phyloP scores from a whole-genome alignment of 2,113 vertebrate genomes.

The Odontesthes bonariensis region DNA sequence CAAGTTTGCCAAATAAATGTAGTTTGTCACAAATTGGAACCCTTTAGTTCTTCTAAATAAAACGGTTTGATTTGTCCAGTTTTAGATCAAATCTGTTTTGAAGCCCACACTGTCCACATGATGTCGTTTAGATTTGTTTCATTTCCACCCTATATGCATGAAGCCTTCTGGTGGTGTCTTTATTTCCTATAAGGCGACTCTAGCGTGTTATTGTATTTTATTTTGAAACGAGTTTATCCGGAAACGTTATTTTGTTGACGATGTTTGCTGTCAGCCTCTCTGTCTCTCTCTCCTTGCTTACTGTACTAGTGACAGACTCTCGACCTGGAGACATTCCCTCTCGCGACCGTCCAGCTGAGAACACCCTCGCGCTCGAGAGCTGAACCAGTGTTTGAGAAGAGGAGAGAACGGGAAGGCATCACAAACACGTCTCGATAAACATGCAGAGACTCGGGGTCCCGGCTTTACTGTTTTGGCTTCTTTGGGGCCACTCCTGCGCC shows the following conservation, averaged over 20 bases:
- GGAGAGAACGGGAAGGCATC: slow-evolving; percentile 57
- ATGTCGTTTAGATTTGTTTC: fast-evolving
- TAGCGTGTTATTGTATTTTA: neutral
- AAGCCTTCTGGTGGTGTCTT: fast-evolving
- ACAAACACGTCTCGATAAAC: slow-evolving; percentile 34
- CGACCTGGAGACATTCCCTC: slow-evolving; percentile 9
- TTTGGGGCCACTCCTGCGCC: slow-evolving; percentile 66
- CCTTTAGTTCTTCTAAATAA: too few relatives aligned
- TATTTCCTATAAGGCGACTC: neutral
- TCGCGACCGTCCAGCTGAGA: slow-evolving; percentile 22
- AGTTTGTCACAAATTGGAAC: neutral
- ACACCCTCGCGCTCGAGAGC: slow-evolving; percentile 22
- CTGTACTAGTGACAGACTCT: slow-evolving; percentile 35
- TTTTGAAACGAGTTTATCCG: slow-evolving; percentile 23
- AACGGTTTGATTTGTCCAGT: neutral
- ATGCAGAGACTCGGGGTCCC: slow-evolving; percentile 68
- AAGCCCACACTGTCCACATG: fast-evolving
- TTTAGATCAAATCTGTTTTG: fast-evolving
- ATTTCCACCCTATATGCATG: neutral
- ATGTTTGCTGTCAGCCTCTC: neutral
- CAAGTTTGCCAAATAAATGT: slow-evolving; percentile 18
- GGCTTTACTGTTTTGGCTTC: slow-evolving; percentile 64
- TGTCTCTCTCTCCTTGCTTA: slow-evolving; percentile 9
- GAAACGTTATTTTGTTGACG: slow-evolving; percentile 16
- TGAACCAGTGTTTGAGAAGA: slow-evolving; percentile 55